These are phyloP conservation scores for Spinus olivaceus DNA, from an alignment of 2,797 vertebrate species.

Conservation along the genomic window DNA sequence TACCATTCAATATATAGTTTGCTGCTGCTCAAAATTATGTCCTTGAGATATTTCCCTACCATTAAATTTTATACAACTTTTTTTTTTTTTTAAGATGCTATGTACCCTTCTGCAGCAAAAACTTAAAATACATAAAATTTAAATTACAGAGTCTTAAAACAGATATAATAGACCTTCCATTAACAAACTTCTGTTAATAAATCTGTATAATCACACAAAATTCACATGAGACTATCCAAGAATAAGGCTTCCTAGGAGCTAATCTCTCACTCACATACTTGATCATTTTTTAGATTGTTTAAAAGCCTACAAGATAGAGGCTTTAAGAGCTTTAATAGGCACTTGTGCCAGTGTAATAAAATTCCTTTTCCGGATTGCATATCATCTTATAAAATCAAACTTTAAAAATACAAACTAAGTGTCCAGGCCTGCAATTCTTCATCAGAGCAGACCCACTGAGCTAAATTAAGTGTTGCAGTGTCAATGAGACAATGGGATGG, in stretches of 20 bases:
- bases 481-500: not conserved
- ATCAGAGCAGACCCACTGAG: not conserved
- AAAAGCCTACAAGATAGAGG: not conserved
- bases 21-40: not conserved
- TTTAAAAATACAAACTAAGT: not conserved
- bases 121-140: not conserved
- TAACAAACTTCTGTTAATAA: not conserved
- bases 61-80: not conserved
- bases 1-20: not conserved
- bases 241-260: not conserved
- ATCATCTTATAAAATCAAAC: not conserved
- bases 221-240: not conserved
- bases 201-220: not conserved
- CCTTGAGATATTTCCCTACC: not conserved
- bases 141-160: not conserved
- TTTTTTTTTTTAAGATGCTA: not conserved
- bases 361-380: not conserved
- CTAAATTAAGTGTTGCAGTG: not conserved
- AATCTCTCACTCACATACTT: not conserved
- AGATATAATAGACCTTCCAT: not conserved
- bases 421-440: not conserved
- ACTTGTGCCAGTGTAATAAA: not conserved
- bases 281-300: not conserved
- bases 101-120: not conserved
- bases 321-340: not conserved